Conservation (phyloP, 2,797 vertebrate genomes). For the Aphelocoma californica region DNA sequence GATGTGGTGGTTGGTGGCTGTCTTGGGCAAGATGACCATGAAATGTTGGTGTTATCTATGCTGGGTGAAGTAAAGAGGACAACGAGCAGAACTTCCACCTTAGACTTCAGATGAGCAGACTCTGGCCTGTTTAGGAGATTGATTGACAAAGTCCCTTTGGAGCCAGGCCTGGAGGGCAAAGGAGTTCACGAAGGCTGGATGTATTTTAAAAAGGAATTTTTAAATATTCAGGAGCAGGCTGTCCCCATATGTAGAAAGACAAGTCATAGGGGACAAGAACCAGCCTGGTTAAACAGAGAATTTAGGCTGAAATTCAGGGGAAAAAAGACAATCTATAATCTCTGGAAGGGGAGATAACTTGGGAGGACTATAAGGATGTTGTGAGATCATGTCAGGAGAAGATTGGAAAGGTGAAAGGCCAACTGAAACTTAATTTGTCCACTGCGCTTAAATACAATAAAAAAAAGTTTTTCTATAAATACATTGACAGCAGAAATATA, state of each 20-base stretch:
- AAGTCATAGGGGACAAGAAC: rapidly evolving
- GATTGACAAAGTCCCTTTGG: background rate
- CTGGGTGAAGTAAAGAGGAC: background rate
- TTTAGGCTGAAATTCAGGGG: background rate
- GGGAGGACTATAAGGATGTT: background rate
- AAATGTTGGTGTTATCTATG: background rate
- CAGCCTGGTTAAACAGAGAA: background rate
- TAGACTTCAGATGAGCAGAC: background rate
- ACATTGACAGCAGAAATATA: background rate
- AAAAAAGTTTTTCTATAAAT: background rate
- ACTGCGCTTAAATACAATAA: rapidly evolving
- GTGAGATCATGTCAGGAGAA: background rate
- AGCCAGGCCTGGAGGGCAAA: background rate
- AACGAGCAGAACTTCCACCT: background rate
- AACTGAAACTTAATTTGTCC: background rate
- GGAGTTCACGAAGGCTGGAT: background rate
- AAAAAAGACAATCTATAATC: background rate
- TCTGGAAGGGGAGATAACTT: background rate
- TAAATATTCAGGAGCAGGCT: background rate
- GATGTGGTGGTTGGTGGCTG: too few relatives aligned
- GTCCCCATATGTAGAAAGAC: background rate
- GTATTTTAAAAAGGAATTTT: background rate
- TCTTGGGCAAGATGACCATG: background rate
- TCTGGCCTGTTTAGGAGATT: background rate
- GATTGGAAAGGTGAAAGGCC: background rate